A percentile compares a stretch with the other conserved stretches of the same genome.
Evolutionary conservation across 2,797 vertebrate genomes (phyloP).

Genomic region (Salmo trutta): DNA sequence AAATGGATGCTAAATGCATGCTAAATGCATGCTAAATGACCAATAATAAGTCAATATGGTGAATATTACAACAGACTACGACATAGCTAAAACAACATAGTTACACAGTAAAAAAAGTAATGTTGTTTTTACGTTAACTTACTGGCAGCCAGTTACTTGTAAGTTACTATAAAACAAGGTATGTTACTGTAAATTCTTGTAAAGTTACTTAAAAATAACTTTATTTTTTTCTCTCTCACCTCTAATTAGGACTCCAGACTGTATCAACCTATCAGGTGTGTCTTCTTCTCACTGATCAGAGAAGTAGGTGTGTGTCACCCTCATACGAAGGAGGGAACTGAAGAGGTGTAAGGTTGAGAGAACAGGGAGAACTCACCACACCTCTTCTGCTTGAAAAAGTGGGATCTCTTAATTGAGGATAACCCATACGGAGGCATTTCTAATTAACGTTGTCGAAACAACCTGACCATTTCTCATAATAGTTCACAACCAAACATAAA

Average conservation of each 20-base stretch:
- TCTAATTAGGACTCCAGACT: neutral
- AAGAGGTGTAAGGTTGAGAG: constrained; percentile 44
- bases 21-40: constrained; percentile 68
- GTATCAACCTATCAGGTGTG: constrained; percentile 6
- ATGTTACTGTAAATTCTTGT: too few species aligned
- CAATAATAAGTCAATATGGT: constrained; percentile 60
- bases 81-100: neutral
- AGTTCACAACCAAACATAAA: neutral
- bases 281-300: neutral
- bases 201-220: too few species aligned
- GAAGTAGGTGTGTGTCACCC: constrained; percentile 41
- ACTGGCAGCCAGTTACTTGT: too few species aligned
- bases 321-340: constrained; percentile 55
- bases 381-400: constrained; percentile 1
- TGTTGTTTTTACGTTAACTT: neutral
- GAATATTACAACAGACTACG: constrained; percentile 40
- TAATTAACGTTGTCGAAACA: neutral
- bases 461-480: neutral
- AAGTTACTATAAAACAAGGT: too few species aligned
- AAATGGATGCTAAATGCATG: constrained; percentile 64
- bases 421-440: neutral
- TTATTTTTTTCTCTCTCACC: neutral
- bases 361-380: constrained; percentile 51
- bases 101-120: neutral
- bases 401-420: neutral